These are phyloP conservation scores for Denticeps clupeoides DNA, from an alignment of 2,797 vertebrate genomes.

Conservation along the genomic window DNA sequence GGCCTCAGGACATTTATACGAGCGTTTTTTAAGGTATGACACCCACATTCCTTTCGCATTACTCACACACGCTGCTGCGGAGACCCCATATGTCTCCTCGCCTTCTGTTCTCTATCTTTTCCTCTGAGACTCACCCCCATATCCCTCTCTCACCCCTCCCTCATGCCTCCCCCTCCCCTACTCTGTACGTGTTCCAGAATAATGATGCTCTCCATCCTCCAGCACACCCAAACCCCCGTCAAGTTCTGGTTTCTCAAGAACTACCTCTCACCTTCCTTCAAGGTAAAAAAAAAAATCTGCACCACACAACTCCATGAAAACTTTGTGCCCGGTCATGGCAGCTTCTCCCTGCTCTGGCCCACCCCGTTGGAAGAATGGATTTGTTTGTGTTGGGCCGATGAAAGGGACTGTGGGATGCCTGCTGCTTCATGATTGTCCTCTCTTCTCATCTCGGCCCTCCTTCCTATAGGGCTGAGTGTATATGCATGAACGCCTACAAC, in stretches of 20 bases:
- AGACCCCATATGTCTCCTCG: not conserved
- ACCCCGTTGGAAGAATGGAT: not conserved
- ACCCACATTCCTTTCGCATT: not conserved
- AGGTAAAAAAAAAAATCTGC: conserved; percentile 53
- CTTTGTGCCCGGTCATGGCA: not conserved
- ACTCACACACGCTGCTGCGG: not conserved
- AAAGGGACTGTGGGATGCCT: conserved; percentile 7
- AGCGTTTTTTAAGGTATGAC: conserved; percentile 86
- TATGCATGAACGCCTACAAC: conserved; percentile 2
- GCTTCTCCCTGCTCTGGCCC: not conserved
- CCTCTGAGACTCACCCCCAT: conserved; percentile 2
- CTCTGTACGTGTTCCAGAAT: conserved; percentile 63
- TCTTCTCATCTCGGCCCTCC: conserved; percentile 6
- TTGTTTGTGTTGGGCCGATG: conserved; percentile 8
- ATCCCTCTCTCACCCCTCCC: not conserved
- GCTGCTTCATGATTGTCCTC: conserved; percentile 8
- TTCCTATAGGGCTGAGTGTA: not conserved
- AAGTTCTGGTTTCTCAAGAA: conserved; percentile 99
- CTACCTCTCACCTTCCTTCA: conserved; percentile 92
- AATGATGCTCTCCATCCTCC: conserved; percentile 95
- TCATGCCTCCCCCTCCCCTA: conserved; percentile 1
- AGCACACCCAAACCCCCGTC: conserved; percentile 81
- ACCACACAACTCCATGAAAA: not conserved
- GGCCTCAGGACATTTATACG: conserved; percentile 93
- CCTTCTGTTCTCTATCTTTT: conserved; percentile 8